Evolutionary conservation across 1,140 invertebrate genomes (phyloP), one percentile per base, ranked within the genome.

Genomic region (Drosophila sulfurigaster): DNA sequence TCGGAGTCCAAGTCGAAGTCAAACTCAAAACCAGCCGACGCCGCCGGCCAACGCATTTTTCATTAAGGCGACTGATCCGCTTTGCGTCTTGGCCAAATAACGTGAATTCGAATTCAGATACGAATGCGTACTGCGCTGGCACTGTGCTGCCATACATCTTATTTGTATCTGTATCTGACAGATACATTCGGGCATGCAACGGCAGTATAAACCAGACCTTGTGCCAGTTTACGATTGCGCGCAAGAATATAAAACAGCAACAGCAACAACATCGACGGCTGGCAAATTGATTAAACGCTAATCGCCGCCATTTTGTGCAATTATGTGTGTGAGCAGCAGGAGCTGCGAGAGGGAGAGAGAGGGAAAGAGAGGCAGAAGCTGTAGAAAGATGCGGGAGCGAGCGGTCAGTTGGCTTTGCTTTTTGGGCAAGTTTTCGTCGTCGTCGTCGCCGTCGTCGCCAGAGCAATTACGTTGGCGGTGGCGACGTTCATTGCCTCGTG

Each of bases 211-310:
- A 89, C 85, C 85, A 89, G 85, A 89, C 85, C 85, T 89, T 89
- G 85, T 85, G 81, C 85, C 85, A 89, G 81, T 89, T 81, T 82
- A 76, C 74, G 78, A 78, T 81, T 73, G 76, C 63, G 76, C 51
- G 78, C 73, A 68, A 85, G 81, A 85, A 85, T 85, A 69, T 67
- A 46, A 75, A 75, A 35, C 69, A 62, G 63, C 11, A 59, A 38
- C 16, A 62, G 41, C 48, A 54, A 57, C 70, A 46, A 52, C 51
- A 65, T 70, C 46, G 67, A 51, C 65, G 49, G 69, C 75, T 73
- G 68, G 63, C 71, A 81, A 89, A 89, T 89, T 89, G 85, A 89
- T 89, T 85, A 89, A 75, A 85, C 78, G 68, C 78, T 89, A 81
- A 89, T 81, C 81, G 85, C 62, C 68, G 82, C 82, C 82, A 87